These are phyloP conservation scores for Chrysolina oricalcia DNA, from an alignment of 2,888 invertebrate genomes.

Conservation along the genomic window DNA sequence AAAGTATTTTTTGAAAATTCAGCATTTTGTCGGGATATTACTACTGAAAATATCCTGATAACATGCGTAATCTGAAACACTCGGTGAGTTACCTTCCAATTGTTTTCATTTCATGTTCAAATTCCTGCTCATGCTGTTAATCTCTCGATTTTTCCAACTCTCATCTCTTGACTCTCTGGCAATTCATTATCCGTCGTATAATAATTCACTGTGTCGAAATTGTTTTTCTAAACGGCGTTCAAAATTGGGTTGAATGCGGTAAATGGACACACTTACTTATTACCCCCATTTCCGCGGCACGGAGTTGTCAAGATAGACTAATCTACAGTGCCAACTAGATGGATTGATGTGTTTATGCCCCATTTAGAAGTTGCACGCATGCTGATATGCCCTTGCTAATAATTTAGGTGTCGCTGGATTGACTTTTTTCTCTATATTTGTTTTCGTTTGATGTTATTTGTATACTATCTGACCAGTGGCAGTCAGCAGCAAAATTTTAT, in stretches of 20 bases:
- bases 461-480: background rate
- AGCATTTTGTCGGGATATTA: too few relatives aligned
- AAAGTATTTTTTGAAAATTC: too few relatives aligned
- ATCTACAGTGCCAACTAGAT: slow-evolving; percentile 68
- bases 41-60: too few relatives aligned
- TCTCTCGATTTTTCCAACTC: too few relatives aligned
- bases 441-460: background rate
- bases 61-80: too few relatives aligned
- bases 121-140: too few relatives aligned
- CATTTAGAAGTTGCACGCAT: slow-evolving; percentile 64
- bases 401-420: slow-evolving; percentile 35
- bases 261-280: slow-evolving; percentile 30
- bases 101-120: too few relatives aligned
- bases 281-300: slow-evolving; percentile 62
- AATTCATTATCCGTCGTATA: background rate
- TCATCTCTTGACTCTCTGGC: too few relatives aligned
- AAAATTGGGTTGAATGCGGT: background rate
- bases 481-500: background rate
- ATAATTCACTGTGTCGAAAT: background rate
- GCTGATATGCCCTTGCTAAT: slow-evolving; percentile 60
- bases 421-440: background rate
- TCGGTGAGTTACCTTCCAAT: too few relatives aligned
- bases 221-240: slow-evolving; percentile 4
- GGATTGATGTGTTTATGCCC: slow-evolving; percentile 68
- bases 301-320: slow-evolving; percentile 64